Percentiles rank a stretch among this genome's conserved stretches.
Evolutionary conservation across 2,888 invertebrate species (phyloP).

Genomic region (Stenodera caucasica): DNA sequence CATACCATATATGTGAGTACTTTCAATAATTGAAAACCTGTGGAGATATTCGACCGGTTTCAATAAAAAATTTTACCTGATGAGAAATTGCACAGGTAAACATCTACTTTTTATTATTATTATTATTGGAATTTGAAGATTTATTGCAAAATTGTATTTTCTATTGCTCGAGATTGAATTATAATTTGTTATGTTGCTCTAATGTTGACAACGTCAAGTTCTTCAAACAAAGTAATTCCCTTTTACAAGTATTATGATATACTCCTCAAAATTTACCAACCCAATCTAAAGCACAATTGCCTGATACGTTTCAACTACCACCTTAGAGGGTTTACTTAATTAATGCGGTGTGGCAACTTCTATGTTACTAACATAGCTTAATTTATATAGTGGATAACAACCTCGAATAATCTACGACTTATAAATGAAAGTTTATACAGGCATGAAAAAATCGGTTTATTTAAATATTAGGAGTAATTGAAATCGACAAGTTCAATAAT

Average conservation of each 20-base stretch:
- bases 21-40: not conserved
- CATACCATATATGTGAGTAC: not conserved
- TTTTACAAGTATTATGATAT: conserved; percentile 25
- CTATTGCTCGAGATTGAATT: not conserved
- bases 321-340: conserved; percentile 39
- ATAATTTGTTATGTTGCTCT: conserved; percentile 16
- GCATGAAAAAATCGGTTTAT: not conserved
- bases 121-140: not conserved
- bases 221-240: conserved; percentile 19
- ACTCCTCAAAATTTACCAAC: conserved; percentile 25
- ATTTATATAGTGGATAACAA: conserved; percentile 38
- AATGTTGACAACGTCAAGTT: conserved; percentile 13
- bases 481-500: too few relatives aligned
- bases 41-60: not conserved
- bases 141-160: not conserved
- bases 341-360: conserved; percentile 41
- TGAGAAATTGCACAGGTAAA: too few relatives aligned
- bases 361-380: conserved; percentile 37
- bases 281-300: conserved; percentile 29
- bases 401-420: conserved; percentile 20
- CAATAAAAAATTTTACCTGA: not conserved
- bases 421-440: conserved; percentile 12
- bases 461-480: too few relatives aligned
- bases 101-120: not conserved
- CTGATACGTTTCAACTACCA: conserved; percentile 38